phyloP scores from a whole-genome alignment of 2,113 vertebrate species.

The Tachycineta bicolor region DNA sequence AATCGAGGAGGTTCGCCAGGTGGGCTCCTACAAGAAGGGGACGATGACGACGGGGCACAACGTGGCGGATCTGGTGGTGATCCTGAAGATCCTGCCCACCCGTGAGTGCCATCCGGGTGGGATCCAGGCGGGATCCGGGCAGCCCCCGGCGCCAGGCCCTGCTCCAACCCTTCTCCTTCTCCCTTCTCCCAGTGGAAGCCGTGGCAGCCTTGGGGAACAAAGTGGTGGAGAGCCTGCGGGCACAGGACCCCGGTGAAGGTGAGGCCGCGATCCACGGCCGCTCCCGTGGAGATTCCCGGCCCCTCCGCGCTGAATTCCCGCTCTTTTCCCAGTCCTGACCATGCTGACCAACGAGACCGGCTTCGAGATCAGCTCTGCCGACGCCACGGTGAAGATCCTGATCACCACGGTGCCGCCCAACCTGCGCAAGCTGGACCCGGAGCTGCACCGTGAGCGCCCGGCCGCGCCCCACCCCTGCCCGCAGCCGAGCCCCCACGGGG shows the following conservation, averaged over 20 bases:
- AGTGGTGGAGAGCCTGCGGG: conserved; percentile 91
- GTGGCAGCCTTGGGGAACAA: conserved; percentile 95
- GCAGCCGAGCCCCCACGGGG: neutral
- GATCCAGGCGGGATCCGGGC: rapidly evolving
- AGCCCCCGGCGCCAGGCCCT: rapidly evolving
- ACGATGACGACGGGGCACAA: conserved; percentile 98
- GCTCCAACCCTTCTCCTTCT: rapidly evolving
- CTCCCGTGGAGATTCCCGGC: rapidly evolving
- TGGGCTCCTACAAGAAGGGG: conserved; percentile 98
- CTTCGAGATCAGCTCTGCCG: conserved; percentile 95
- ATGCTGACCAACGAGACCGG: conserved; percentile 97
- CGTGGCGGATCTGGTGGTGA: conserved; percentile 94
- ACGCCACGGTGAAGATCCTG: conserved; percentile 95
- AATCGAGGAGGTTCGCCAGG: conserved; percentile 98
- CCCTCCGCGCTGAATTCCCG: rapidly evolving
- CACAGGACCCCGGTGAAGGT: conserved; percentile 94
- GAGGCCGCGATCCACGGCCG: rapidly evolving
- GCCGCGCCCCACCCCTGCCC: neutral
- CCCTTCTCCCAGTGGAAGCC: conserved; percentile 84
- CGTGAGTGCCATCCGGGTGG: conserved; percentile 66
- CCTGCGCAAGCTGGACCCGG: conserved; percentile 94
- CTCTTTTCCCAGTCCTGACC: conserved; percentile 80
- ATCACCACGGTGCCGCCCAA: conserved; percentile 97
- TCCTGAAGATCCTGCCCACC: conserved; percentile 96
- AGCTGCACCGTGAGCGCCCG: conserved; percentile 86